Evolutionary conservation across 2,113 vertebrate genomes (phyloP), one percentile per base, ranked within the genome.

Genomic region (Chloropsis cyanopogon): DNA sequence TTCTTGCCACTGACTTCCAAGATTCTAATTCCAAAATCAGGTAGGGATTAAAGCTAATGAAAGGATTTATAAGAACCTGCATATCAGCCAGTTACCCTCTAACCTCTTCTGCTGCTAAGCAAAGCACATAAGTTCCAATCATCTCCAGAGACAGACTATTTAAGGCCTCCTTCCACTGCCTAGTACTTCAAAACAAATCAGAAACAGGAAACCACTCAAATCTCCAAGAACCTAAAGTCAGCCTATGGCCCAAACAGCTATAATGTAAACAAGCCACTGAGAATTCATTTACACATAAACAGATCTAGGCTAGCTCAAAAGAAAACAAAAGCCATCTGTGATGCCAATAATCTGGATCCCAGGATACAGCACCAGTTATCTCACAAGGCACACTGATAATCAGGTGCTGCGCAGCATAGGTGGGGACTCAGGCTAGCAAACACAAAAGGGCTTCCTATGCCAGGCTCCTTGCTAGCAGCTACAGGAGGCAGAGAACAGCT

Each of bases 151-250:
- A n/a, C 39, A 94, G 14, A 82, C 54, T 80, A 54, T 47, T 87
- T 53, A 66, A 94, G 63, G 69, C 52, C 35, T 90, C 42, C 70
- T 71, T 53, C 54, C 49, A 82, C 35, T 4, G 0, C 59, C 37
- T 9, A 3, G 82, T 28, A 33, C 66, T 54, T 83, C 87, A 88
- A 73, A 92, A 88, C 66, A 80, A 54, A 94, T 64, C 92, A 95
- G 88, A 94, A 92, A 95, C 90, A 96, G 95, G 92, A 96, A 96
- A 83, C 92, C 90, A 95, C 88, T 92, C 49, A 82, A 95, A 93
- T 92, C 68, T 96, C 90, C 24, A 94, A 93, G 78, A 93, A 93
- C 73, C 41, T 87, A 7, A 78, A 95, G 44, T 54, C 87, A 90
- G 75, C 42, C 75, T 77, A 61, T 70, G 31, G 85, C 63, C 47